Percentiles rank a stretch among this genome's conserved stretches.
Conservation (phyloP, 2,888 invertebrate genomes). For the Eristalinus sepulchralis region DNA sequence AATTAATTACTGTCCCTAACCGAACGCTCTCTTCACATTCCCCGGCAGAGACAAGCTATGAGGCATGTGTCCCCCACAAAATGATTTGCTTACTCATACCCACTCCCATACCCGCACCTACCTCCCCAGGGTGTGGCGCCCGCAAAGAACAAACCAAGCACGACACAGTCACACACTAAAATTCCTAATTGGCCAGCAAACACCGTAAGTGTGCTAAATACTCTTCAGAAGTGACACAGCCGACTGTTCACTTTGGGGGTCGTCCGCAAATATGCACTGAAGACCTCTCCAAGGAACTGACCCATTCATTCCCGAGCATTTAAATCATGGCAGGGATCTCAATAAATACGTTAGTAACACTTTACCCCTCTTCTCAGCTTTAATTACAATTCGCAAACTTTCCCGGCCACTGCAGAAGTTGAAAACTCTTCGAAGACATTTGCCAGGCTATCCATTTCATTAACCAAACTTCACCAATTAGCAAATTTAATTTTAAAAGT, state of each 20-base stretch:
- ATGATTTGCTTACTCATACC: neutral
- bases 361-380: constrained; percentile 16
- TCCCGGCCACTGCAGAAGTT: constrained; percentile 5
- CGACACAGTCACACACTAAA: neutral
- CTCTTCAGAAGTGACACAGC: neutral
- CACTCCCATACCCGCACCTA: no score
- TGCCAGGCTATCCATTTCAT: constrained; percentile 26
- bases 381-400: constrained; percentile 36
- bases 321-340: constrained; percentile 39
- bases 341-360: constrained; percentile 25
- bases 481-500: constrained; percentile 49
- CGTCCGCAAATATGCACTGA: neutral
- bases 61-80: neutral
- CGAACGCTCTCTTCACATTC: neutral
- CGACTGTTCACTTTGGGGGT: neutral
- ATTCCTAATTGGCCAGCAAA: neutral
- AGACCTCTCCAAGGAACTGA: neutral
- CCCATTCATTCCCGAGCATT: neutral
- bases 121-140: neutral
- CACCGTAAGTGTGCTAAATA: neutral
- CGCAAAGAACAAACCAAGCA: neutral
- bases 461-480: constrained; percentile 64
- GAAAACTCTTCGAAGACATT: constrained; percentile 15
- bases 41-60: neutral
- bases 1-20: neutral